Percentiles rank a stretch among this genome's conserved stretches.
These are phyloP conservation scores for Polyergus mexicanus DNA, from an alignment of 1,140 invertebrate genomes.

Conservation along the genomic window DNA sequence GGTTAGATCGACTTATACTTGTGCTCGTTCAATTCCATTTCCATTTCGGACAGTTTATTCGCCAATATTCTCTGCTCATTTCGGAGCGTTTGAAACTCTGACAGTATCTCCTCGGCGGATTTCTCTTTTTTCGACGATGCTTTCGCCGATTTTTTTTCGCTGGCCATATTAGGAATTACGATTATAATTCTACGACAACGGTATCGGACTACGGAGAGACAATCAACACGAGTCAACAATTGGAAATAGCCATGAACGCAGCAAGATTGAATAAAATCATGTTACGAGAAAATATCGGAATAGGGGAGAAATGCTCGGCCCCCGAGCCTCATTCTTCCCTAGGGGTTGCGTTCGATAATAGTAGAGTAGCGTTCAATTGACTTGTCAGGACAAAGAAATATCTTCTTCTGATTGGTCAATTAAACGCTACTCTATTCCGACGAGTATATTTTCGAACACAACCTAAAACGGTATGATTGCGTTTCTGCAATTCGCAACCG, in stretches of 20 bases:
- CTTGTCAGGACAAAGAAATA: no score
- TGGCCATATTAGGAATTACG: constrained; percentile 72
- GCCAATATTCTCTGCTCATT: constrained; percentile 95
- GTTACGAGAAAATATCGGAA: no score
- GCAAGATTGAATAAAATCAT: no score
- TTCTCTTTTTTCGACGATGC: constrained; percentile 75
- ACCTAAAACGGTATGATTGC: no score
- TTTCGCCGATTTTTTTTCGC: constrained; percentile 69
- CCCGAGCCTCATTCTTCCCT: no score
- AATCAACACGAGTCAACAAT: neutral
- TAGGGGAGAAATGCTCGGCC: no score
- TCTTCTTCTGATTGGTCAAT: no score
- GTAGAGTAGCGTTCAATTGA: no score
- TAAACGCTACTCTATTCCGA: no score
- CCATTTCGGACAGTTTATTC: constrained; percentile 95
- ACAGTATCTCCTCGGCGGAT: constrained; percentile 93
- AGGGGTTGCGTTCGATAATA: no score
- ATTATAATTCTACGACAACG: constrained; percentile 17
- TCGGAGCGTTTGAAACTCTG: constrained; percentile 94
- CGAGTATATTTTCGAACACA: no score
- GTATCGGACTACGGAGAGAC: neutral
- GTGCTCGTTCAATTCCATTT: constrained; percentile 97
- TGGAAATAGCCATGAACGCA: neutral
- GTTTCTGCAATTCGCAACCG: no score
- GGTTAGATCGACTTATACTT: constrained; percentile 90